A percentile compares a stretch with the other conserved stretches of the same genome.
These are phyloP conservation scores for Trilocha varians DNA, from an alignment of 2,888 invertebrate genomes.

Conservation along the genomic window DNA sequence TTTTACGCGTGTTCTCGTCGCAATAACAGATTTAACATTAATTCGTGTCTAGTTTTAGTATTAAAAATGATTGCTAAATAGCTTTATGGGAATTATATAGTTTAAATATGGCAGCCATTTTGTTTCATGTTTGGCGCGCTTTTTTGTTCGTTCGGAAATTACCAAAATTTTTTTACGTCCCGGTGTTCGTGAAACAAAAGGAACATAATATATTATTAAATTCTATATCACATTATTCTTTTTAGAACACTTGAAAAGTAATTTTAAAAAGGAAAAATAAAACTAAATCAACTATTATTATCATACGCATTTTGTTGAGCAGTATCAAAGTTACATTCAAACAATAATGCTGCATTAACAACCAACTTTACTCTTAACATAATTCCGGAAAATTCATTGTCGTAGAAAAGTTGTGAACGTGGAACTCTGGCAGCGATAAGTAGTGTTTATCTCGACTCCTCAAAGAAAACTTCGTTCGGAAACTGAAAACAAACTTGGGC, in stretches of 20 bases:
- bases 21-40: neutral
- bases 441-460: neutral
- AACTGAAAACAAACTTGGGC: neutral
- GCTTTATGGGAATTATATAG: no score
- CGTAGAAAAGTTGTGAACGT: neutral
- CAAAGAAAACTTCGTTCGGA: neutral
- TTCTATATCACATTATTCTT: no score
- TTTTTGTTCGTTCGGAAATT: neutral
- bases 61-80: neutral
- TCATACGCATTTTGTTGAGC: no score
- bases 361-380: no score
- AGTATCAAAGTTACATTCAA: no score
- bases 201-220: no score
- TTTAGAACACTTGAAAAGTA: no score
- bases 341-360: no score
- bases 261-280: no score
- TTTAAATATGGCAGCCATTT: neutral
- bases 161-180: neutral
- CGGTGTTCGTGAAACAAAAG: no score
- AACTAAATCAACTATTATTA: no score
- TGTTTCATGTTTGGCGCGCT: neutral
- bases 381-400: neutral
- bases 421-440: neutral
- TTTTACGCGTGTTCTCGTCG: neutral
- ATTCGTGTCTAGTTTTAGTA: neutral